Evolutionary conservation across 1,140 invertebrate species (phyloP).

Genomic region (Orius laevigatus): DNA sequence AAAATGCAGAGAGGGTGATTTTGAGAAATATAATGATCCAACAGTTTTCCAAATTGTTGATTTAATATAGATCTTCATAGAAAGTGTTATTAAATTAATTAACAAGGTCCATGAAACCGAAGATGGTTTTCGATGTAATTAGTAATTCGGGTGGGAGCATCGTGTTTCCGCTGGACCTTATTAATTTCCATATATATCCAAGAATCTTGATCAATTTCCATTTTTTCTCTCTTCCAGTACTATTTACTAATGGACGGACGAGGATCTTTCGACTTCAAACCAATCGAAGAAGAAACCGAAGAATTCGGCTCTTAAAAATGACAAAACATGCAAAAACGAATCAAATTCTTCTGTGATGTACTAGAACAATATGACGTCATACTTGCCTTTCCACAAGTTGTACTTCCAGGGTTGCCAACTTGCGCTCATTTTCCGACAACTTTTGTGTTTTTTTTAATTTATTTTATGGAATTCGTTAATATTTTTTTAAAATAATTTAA

Average conservation of each 20-base stretch:
- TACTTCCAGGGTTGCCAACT: neutral
- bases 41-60: too few relatives aligned
- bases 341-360: too few relatives aligned
- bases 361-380: neutral
- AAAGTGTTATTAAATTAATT: too few relatives aligned
- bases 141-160: neutral
- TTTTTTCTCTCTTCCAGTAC: conserved; percentile 31
- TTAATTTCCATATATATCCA: neutral
- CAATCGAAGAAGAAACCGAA: conserved; percentile 69
- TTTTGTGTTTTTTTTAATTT: neutral
- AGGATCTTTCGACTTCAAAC: conserved; percentile 70
- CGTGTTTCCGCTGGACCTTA: neutral
- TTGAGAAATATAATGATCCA: too few relatives aligned
- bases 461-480: conserved; percentile 2
- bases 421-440: neutral
- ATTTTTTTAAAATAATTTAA: neutral
- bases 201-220: neutral
- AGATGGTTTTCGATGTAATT: neutral
- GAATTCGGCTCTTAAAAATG: conserved; percentile 70
- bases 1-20: too few relatives aligned
- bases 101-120: neutral
- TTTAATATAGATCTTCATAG: too few relatives aligned
- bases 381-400: neutral
- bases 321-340: neutral
- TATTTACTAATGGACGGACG: conserved; percentile 90